Evolutionary conservation across 2,113 vertebrate genomes (phyloP), one percentile per base, ranked within the genome.

Genomic region (Pithys albifrons): DNA sequence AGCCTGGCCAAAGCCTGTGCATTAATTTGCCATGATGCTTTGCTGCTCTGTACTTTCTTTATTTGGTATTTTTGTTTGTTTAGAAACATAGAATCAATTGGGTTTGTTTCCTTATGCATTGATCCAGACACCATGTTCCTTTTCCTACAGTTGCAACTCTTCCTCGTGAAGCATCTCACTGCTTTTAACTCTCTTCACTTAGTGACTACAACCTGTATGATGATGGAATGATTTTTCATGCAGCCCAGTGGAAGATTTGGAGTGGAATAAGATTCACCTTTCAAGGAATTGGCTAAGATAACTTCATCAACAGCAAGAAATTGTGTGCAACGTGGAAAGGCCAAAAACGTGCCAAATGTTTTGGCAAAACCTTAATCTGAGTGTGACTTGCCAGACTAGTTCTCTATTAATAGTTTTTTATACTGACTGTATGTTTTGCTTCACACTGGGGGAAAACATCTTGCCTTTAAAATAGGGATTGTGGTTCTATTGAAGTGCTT

Each of bases 311-410:
- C 61, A 91, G 58, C 55, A 81, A 82, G 29, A 45, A 67, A 51
- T 5, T 33, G 35, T 59, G 5, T 12, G 27, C 1, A 3, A 46
- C 77, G 8, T 17, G 3, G n/a, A 49, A 81, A 65, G 54, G 76
- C 64, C 33, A 52, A 89, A 65, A 89, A 70, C 25, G 20, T 37
- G 35, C 43, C 62, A 22, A 51, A 67, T 24, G 7, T 48, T 80
- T 94, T 78, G 78, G 86, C 73, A n/a, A 66, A 43, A 61, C 89
- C 33, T 88, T 95, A 85, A 82, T 91, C 19, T 78, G 33, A 66
- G 51, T 82, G 75, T 48, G 61, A 81, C 72, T 85, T 55, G 79
- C 88, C 94, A 67, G 90, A 64, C 92, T 71, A 91, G 70, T 49
- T 52, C 70, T 87, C 10, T 85, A 7, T 17, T 92, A 79, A 17